Base-by-base conservation (phyloP, 2,888 invertebrate species). In the Amaurobius ferox region DNA sequence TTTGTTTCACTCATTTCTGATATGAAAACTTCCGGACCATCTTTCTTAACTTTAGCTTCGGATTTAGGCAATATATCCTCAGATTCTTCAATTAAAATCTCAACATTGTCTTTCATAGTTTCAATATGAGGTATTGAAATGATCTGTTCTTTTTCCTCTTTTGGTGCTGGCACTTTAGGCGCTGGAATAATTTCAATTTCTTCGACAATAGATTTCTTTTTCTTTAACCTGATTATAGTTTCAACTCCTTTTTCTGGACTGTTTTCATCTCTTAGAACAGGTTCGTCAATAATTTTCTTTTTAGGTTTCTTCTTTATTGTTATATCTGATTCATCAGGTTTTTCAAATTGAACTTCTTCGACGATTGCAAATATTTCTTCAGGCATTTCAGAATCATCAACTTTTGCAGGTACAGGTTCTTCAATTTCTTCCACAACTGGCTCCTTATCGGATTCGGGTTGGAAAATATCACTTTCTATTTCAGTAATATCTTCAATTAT, bases 201-300 rank as follows among this genome's bases (percentile, higher is more conserved):
- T 39, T 77, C 64, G 7, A 66, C 32, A 16, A 78, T 39, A 16
- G 78, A 32, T 55, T 90, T 89, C 73, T 90, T 90, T 83, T 90
- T 88, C 61, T 89, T 90, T 90, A 87, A 23, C 5, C 48, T 85
- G 44, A 88, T 71, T 26, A 29, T 55, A 5, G 79, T 74, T 55
- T 76, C 40, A 11, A 74, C 78, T 23, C 66, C 79, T 77, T 87
- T 87, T 0, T 77, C 81, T 55, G 79, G 79, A 30, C 28, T 44
- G 48, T 68, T 72, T 66, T 87, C 79, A 19, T 61, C 16, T 66
- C 73, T 79, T n/a, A 62, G 9, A 28, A 76, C 13, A 28, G 29
- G 85, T 44, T 55, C 6, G 16, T 29, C 32, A 23, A 87, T 66
- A 71, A 72, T 79, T 48, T 73, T 67, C 71, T 19, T 30, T 83